Evolutionary conservation across 2,888 invertebrate species (phyloP), one percentile per base, ranked within the genome.

Genomic region (Acanthosepion esculentum): DNA sequence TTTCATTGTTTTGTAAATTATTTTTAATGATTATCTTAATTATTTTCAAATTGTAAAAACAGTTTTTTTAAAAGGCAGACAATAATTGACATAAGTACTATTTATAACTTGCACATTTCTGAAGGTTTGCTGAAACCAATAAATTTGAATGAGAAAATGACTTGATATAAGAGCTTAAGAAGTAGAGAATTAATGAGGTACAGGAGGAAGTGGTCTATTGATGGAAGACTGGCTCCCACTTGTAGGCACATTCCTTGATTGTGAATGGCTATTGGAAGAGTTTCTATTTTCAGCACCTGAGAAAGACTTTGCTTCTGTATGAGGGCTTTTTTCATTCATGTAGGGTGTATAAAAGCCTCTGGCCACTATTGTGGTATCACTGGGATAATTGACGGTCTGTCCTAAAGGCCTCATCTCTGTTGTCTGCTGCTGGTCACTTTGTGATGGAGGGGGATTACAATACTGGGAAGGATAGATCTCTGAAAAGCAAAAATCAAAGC

Each of bases 171-270:
- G n/a, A 10, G 33, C n/a, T 15, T n/a, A n/a, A 78, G 15, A 10
- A 78, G 78, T 5, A 78, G n/a, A 78, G n/a, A 78, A 78, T 78
- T 78, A 78, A 78, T 78, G 78, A 78, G 78, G 78, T 78, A 78
- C 78, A 78, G 78, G 78, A 18, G 78, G 78, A n/a, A 78, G n/a
- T 78, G 78, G 78, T 78, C 78, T 78, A 33, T 78, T 78, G 33
- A 78, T 78, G 78, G 78, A 78, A 78, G 78, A 78, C 78, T 78
- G 78, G 15, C 78, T 78, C n/a, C 78, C 78, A n/a, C 78, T 78
- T n/a, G 78, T 78, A 33, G 78, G 78, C 33, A 78, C 78, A 78
- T 78, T 78, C 12, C n/a, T 78, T 78, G 78, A 78, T 8, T 78
- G 78, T n/a, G 78, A 78, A 78, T n/a, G n/a, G 15, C 78, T 78